Evolutionary conservation across 2,113 vertebrate species (phyloP).

Genomic region (Microcebus tavaratra): DNA sequence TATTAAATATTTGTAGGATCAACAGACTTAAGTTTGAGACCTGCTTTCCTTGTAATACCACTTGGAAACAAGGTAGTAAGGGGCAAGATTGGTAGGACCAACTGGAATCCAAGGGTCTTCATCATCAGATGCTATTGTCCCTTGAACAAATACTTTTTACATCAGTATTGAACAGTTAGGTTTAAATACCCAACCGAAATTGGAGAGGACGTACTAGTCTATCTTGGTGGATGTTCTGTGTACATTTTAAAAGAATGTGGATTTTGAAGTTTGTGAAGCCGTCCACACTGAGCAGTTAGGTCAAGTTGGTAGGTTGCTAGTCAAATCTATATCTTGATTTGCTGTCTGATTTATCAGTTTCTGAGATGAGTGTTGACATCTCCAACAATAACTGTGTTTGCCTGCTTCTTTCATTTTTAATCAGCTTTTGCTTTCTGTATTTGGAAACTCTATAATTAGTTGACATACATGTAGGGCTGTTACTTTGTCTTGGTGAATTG

Average conservation of each 20-base stretch:
- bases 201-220: not conserved
- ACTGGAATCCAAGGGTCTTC: not conserved
- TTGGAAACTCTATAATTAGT: not conserved
- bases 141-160: not conserved
- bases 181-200: not conserved
- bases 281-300: not conserved
- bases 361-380: not conserved
- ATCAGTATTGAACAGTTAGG: not conserved
- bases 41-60: not conserved
- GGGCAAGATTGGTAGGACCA: not conserved
- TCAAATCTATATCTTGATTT: not conserved
- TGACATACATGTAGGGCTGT: not conserved
- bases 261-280: not conserved
- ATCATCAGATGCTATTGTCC: not conserved
- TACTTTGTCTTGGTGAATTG: not conserved
- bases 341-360: not conserved
- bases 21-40: not conserved
- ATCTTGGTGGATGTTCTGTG: not conserved
- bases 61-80: not conserved
- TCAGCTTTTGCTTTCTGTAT: not conserved
- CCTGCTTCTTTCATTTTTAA: not conserved
- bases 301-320: not conserved
- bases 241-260: not conserved
- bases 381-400: not conserved
- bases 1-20: not conserved